Conservation (phyloP, 2,113 vertebrate genomes). For the Dermatemys mawii region DNA sequence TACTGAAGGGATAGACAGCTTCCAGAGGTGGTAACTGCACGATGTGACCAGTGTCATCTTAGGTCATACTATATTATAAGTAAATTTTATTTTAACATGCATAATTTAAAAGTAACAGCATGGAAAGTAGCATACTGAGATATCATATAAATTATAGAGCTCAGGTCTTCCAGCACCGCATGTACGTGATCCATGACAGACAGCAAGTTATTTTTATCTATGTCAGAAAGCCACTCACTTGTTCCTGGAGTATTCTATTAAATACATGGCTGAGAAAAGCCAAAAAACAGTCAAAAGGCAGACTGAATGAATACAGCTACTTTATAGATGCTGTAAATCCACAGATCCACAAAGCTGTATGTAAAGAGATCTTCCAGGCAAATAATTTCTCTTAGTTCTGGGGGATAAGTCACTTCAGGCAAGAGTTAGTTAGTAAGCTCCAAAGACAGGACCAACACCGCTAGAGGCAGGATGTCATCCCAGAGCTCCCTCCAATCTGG, state of each 20-base stretch:
- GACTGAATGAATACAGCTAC: neutral
- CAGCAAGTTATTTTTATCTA: constrained; percentile 29
- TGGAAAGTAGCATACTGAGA: constrained; percentile 48
- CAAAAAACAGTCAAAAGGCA: neutral
- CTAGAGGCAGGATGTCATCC: neutral
- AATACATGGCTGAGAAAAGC: neutral
- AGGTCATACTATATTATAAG: constrained; percentile 53
- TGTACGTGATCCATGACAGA: neutral
- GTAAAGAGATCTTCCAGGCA: neutral
- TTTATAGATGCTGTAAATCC: neutral
- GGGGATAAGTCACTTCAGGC: neutral
- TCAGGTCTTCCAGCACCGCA: constrained; percentile 21
- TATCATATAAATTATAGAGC: constrained; percentile 59
- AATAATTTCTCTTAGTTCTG: neutral
- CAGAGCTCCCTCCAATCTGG: neutral
- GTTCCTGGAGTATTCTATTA: neutral
- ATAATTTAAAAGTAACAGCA: constrained; percentile 70
- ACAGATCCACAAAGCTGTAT: neutral
- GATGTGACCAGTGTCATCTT: constrained; percentile 10
- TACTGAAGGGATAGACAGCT: neutral
- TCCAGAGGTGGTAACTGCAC: neutral
- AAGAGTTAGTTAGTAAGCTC: neutral
- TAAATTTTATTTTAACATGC: constrained; percentile 41
- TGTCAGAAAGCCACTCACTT: neutral
- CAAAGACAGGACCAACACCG: neutral